These are phyloP conservation scores for Holothuria glaberrima DNA, from an alignment of 35 echinoderm and acorn worm genomes.

Conservation along the genomic window DNA sequence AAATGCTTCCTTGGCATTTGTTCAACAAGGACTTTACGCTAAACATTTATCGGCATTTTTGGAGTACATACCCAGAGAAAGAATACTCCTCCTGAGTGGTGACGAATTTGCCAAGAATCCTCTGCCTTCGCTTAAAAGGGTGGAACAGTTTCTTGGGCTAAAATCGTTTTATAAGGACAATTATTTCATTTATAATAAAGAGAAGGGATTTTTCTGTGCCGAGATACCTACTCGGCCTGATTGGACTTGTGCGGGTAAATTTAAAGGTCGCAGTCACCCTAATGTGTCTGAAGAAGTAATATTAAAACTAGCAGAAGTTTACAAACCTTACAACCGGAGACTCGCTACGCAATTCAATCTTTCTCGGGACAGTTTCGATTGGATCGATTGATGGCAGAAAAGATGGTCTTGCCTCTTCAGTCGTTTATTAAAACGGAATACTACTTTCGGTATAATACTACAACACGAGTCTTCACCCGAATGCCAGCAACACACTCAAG, in stretches of 20 bases:
- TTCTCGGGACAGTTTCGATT: conserved; percentile 16
- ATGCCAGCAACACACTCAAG: too few relatives aligned
- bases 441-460: too few relatives aligned
- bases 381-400: background rate
- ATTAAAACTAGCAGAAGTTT: conserved; percentile 28
- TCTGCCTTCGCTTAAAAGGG: background rate
- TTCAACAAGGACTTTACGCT: conserved; percentile 52
- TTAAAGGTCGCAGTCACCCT: conserved; percentile 40
- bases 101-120: conserved; percentile 38
- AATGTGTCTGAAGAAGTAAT: conserved; percentile 15
- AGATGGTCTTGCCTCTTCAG: too few relatives aligned
- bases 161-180: conserved; percentile 22
- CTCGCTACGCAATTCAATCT: background rate
- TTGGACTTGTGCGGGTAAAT: conserved; percentile 13
- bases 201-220: conserved; percentile 40
- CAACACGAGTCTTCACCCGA: too few relatives aligned
- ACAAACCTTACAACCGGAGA: conserved; percentile 38
- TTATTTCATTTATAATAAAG: conserved; percentile 44
- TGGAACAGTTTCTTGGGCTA: conserved; percentile 47
- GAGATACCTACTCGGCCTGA: background rate
- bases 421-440: too few relatives aligned
- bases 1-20: conserved; percentile 29
- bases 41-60: conserved; percentile 39
- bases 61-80: conserved; percentile 2
- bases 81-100: conserved; percentile 57